Base-by-base conservation (phyloP, 2,888 invertebrate species). In the Tridacna gigas region DNA sequence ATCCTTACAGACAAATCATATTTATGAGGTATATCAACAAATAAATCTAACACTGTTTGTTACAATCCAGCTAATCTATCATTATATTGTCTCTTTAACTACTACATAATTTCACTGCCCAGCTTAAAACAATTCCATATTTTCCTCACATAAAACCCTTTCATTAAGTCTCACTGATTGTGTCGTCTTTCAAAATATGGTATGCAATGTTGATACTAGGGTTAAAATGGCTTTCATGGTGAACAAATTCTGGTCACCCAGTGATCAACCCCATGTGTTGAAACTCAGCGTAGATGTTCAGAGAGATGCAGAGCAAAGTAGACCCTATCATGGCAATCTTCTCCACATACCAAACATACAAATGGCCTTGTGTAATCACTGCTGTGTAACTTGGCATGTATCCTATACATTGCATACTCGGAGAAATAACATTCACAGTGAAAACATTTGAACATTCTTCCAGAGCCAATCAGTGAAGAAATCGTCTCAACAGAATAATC, bases 341-440 rank as follows among this genome's bases (percentile, higher is more conserved):
- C 92, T 5, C 89, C 89, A 75, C 93, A 93, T 15, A 91, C 86
- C 22, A 91, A 87, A 84, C 93, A 93, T 51, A 89, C 83, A 77
- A 92, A 93, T 5, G 93, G 92, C 28, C 86, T 82, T 13, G 79
- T 81, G 25, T 78, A 81, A 73, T 91, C 91, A 37, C 86, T 88
- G 66, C 87, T 84, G 80, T 92, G 92, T 66, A 92, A 83, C 83
- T 92, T 91, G 73, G 91, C 89, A 79, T 93, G 93, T 48, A 92
- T 90, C 37, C 91, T 84, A 75, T 91, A 92, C 93, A 93, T 92
- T 47, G 92, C 91, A 79, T 92, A 92, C 83, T 93, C 93, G 0
- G 91, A 89, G 86, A 92, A 93, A 81, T 91, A 93, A 78, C 92
- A 92, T 69, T 92, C 92, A 77, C 93, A 93, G 80, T 89, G 91